Conservation (phyloP, 2,797 vertebrate genomes). For the Poecilia velifera region DNA sequence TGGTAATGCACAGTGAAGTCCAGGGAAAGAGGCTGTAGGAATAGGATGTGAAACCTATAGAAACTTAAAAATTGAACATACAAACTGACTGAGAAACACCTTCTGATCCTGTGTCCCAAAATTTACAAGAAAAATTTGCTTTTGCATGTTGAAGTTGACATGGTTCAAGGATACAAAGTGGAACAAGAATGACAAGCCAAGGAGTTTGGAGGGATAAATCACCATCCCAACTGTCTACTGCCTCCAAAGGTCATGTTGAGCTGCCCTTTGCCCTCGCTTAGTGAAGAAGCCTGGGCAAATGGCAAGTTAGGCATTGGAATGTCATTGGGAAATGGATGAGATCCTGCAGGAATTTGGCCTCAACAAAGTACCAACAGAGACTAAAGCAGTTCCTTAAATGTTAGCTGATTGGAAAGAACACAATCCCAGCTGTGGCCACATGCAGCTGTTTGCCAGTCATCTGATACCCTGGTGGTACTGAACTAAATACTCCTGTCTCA, state of each 20-base stretch:
- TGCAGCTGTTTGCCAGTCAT: not conserved
- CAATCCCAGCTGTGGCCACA: not conserved
- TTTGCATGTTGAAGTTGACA: not conserved
- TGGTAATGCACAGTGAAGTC: not conserved
- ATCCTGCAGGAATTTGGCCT: too few relatives aligned
- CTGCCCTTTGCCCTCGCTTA: not conserved
- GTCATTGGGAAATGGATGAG: too few relatives aligned
- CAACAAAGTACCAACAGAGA: too few relatives aligned
- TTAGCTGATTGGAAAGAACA: not conserved
- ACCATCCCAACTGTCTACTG: not conserved
- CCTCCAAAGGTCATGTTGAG: not conserved
- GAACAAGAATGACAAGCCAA: too few relatives aligned
- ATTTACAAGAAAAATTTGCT: not conserved
- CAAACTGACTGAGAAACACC: not conserved
- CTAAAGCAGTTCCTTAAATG: not conserved
- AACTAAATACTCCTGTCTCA: not conserved
- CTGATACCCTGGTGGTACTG: not conserved
- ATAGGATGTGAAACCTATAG: not conserved
- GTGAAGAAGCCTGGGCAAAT: not conserved
- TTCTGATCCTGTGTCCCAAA: not conserved
- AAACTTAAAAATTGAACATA: not conserved
- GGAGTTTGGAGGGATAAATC: not conserved
- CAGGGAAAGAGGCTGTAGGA: not conserved
- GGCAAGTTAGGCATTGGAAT: not conserved
- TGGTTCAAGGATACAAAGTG: too few relatives aligned